Percentiles rank a stretch among this genome's conserved stretches.
Conservation (phyloP, 2,797 vertebrate species). For the Paramormyrops hopkinsi region DNA sequence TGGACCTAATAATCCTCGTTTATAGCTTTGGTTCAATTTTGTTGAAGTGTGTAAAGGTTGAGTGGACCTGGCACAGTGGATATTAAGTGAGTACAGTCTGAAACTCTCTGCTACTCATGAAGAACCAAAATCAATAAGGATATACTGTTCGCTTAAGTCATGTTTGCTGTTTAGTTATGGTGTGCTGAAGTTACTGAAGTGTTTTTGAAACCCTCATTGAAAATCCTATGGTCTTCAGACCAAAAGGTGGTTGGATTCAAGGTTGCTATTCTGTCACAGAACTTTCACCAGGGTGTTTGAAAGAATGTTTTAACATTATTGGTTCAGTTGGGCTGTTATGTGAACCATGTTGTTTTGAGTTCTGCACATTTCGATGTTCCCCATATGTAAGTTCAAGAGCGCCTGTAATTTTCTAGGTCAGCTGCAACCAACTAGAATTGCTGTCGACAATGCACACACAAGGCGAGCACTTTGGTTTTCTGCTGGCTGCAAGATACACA, state of each 20-base stretch:
- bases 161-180: neutral
- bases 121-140: neutral
- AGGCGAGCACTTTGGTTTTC: constrained; percentile 13
- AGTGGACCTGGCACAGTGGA: neutral
- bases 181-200: neutral
- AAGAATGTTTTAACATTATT: constrained; percentile 5
- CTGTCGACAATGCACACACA: constrained; percentile 16
- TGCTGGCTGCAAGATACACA: constrained; percentile 21
- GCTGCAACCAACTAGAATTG: constrained; percentile 22
- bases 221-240: neutral
- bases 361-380: constrained; percentile 20
- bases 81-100: neutral
- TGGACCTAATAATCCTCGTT: neutral
- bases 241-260: neutral
- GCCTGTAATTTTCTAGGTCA: constrained; percentile 24
- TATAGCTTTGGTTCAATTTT: neutral
- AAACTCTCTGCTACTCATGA: neutral
- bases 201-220: neutral
- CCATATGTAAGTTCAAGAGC: constrained; percentile 23
- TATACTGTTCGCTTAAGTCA: neutral
- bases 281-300: constrained; percentile 3
- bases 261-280: neutral
- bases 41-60: neutral
- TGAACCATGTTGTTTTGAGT: constrained; percentile 22
- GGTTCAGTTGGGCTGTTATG: constrained; percentile 13